Evolutionary conservation across 2,113 vertebrate species (phyloP), one percentile per base, ranked within the genome.

Genomic region (Nycticorax nycticorax): DNA sequence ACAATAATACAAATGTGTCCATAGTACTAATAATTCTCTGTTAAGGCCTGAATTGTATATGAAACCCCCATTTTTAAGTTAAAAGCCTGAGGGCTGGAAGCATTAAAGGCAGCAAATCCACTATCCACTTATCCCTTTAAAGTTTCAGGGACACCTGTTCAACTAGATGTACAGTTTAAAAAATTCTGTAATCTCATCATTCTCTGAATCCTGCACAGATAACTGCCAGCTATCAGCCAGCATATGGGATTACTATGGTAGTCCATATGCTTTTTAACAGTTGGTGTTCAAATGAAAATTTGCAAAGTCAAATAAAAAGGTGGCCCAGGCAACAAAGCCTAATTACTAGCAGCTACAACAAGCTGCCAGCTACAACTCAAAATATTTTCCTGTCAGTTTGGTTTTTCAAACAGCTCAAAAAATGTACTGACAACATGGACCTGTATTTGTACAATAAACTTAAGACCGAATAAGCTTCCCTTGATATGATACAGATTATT

Each of bases 191-290:
- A 94, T 92, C 35, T 93, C 78, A 80, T 95, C 33, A 85, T 92
- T 93, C 84, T 87, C 74, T 87, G 89, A 96, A 94, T 95, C 47
- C 73, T 96, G 89, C 92, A 62, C 39, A 95, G 85, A 90, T 88
- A 97, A 91, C 84, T 95, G 66, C 56, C 83, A 97, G 52, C 50
- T 92, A 82, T 96, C 88, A 85, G 90, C 79, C 4, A 14, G 64
- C 92, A 97, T 96, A 97, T 96, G 95, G 86, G 78, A 67, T 93
- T 96, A 84, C 76, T 96, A 22, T 71, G 83, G 79, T 84, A 96
- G 79, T 96, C 90, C 96, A 97, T 97, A 98, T 97, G 97, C 68
- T 97, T 97, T 97, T 48, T 64, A 97, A 93, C 95, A 97, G 95
- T 97, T 96, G 95, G 76, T 93, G 53, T 96, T 97, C 92, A 96